A percentile compares a stretch with the other conserved stretches of the same genome.
phyloP scores from a whole-genome alignment of 2,888 invertebrate species.

The Reticulitermes lucifugus region DNA sequence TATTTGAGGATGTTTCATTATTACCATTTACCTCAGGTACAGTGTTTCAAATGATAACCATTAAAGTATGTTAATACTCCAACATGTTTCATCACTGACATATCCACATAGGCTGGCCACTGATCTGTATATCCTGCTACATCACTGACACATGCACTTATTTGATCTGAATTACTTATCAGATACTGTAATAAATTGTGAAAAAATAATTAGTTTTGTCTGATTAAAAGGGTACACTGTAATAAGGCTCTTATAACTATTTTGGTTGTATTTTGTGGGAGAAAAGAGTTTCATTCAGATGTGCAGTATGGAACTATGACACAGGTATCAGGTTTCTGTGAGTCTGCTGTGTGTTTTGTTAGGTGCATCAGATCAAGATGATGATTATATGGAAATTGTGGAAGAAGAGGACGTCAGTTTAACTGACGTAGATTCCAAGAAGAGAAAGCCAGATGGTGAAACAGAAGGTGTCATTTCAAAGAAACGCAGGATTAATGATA shows the following conservation, averaged over 20 bases:
- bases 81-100: too few relatives aligned
- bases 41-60: too few relatives aligned
- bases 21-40: too few relatives aligned
- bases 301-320: too few relatives aligned
- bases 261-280: neutral
- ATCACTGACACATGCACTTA: too few relatives aligned
- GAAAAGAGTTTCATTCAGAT: neutral
- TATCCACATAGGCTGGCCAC: too few relatives aligned
- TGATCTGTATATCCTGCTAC: too few relatives aligned
- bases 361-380: slow-evolving; percentile 18
- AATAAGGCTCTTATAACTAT: neutral
- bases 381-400: neutral
- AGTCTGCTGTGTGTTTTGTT: neutral
- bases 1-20: neutral
- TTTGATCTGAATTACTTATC: too few relatives aligned
- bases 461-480: neutral
- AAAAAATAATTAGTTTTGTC: too few relatives aligned
- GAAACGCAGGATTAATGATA: neutral
- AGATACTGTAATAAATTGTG: too few relatives aligned
- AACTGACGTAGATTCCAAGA: neutral
- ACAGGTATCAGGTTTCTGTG: neutral
- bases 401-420: neutral
- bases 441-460: slow-evolving; percentile 27
- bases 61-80: too few relatives aligned
- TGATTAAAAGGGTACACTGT: too few relatives aligned